Percentiles rank a stretch among this genome's conserved stretches.
Conservation (phyloP, 1,140 invertebrate genomes). For the Trichoplusia ni region DNA sequence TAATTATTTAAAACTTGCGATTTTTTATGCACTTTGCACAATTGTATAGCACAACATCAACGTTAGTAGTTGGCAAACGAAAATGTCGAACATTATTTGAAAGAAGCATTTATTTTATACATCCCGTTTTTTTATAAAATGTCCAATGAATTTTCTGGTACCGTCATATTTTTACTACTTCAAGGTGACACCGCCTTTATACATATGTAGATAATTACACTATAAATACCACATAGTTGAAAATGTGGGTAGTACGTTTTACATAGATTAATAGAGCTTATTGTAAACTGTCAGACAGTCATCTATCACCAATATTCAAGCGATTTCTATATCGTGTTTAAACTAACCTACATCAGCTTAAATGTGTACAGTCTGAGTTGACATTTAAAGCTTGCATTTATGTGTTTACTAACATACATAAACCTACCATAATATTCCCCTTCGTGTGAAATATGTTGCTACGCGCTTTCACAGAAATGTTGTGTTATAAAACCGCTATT, state of each 20-base stretch:
- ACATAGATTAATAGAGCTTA: no score
- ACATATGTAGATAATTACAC: not conserved
- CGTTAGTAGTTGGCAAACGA: conserved; percentile 10
- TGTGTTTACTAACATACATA: not conserved
- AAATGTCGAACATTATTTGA: not conserved
- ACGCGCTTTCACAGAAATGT: not conserved
- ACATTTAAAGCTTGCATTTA: not conserved
- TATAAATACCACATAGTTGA: not conserved
- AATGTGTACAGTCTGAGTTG: no score
- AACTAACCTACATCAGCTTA: no score
- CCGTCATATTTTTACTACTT: not conserved
- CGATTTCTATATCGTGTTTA: no score
- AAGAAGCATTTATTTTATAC: not conserved
- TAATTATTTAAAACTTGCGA: not conserved
- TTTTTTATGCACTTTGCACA: not conserved
- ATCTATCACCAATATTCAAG: no score
- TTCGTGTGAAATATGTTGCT: conserved; percentile 1
- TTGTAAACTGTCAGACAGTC: no score
- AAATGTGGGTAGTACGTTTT: no score
- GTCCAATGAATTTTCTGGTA: not conserved
- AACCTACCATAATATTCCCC: not conserved
- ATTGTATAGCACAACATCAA: not conserved
- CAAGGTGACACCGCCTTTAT: conserved; percentile 6
- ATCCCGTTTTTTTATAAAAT: conserved; percentile 9
- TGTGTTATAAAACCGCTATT: conserved; percentile 41